These are phyloP conservation scores for Oligia strigilis DNA, from an alignment of 2,888 invertebrate genomes.

Conservation along the genomic window DNA sequence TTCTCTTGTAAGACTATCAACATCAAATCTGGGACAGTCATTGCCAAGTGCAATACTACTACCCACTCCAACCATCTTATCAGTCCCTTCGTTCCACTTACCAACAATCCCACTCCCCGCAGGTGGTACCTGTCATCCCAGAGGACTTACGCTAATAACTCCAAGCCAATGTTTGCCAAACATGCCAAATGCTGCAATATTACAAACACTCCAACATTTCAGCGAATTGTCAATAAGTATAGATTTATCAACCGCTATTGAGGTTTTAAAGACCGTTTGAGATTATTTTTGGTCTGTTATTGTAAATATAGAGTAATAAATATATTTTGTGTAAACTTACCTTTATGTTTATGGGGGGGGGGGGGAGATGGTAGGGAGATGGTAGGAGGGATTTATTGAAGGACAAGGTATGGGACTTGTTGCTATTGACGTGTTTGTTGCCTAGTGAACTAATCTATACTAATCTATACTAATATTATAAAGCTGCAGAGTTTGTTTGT, in stretches of 20 bases:
- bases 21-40: neutral
- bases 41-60: neutral
- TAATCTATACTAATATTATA: too few relatives aligned
- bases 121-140: slow-evolving; percentile 54
- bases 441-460: neutral
- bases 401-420: slow-evolving; percentile 1
- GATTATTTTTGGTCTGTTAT: slow-evolving; percentile 21
- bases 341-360: slow-evolving; percentile 25
- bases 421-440: neutral
- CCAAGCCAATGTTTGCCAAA: slow-evolving; percentile 69
- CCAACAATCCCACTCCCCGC: slow-evolving; percentile 17
- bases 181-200: slow-evolving; percentile 65
- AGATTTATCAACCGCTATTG: slow-evolving; percentile 62
- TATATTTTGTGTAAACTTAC: slow-evolving; percentile 40
- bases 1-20: neutral
- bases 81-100: slow-evolving; percentile 6
- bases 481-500: too few relatives aligned
- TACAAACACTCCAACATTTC: slow-evolving; percentile 54
- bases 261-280: slow-evolving; percentile 42
- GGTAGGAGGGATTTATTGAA: slow-evolving; percentile 27
- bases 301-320: slow-evolving; percentile 43
- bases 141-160: slow-evolving; percentile 55
- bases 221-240: slow-evolving; percentile 58
- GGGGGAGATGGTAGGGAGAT: slow-evolving; percentile 3
- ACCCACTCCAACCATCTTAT: neutral